Conservation (phyloP, 92 coral and sea anemone genomes). For the Actinernus sp. region DNA sequence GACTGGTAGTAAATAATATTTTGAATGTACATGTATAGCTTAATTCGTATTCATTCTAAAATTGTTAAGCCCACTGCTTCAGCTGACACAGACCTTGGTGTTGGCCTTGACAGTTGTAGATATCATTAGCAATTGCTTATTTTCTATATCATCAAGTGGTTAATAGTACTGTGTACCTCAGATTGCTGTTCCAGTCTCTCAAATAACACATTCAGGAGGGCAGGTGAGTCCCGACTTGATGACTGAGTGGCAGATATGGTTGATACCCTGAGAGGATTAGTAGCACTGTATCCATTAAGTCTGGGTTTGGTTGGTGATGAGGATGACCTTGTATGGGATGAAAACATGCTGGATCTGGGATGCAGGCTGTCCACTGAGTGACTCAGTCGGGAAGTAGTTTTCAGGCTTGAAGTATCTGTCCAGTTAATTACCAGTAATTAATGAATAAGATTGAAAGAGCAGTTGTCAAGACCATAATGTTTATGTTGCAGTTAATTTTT, state of each 20-base stretch:
- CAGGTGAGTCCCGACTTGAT: slow-evolving; percentile 73
- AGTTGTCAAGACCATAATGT: too few relatives aligned
- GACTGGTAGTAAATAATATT: too few relatives aligned
- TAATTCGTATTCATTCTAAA: too few relatives aligned
- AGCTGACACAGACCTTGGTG: too few relatives aligned
- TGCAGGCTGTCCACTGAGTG: slow-evolving; percentile 21
- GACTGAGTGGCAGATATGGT: slow-evolving; percentile 16
- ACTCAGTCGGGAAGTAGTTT: slow-evolving; percentile 10
- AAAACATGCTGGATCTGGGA: slow-evolving; percentile 4
- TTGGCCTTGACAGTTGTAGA: too few relatives aligned
- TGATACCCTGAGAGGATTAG: slow-evolving; percentile 55
- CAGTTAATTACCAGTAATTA: too few relatives aligned
- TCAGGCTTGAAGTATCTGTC: slow-evolving; percentile 4
- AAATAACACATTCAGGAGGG: slow-evolving; percentile 83
- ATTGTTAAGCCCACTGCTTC: too few relatives aligned
- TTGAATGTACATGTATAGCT: too few relatives aligned
- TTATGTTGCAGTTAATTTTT: too few relatives aligned
- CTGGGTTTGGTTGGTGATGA: slow-evolving; percentile 10
- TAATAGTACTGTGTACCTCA: slow-evolving; percentile 83
- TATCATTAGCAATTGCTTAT: too few relatives aligned
- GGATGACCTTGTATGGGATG: slow-evolving; percentile 7
- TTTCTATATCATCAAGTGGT: too few relatives aligned
- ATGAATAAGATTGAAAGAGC: too few relatives aligned
- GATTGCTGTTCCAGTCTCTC: slow-evolving; percentile 90
- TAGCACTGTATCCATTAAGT: background rate